Evolutionary conservation across 2,113 vertebrate species (phyloP).

Genomic region (Rhipidura dahli): DNA sequence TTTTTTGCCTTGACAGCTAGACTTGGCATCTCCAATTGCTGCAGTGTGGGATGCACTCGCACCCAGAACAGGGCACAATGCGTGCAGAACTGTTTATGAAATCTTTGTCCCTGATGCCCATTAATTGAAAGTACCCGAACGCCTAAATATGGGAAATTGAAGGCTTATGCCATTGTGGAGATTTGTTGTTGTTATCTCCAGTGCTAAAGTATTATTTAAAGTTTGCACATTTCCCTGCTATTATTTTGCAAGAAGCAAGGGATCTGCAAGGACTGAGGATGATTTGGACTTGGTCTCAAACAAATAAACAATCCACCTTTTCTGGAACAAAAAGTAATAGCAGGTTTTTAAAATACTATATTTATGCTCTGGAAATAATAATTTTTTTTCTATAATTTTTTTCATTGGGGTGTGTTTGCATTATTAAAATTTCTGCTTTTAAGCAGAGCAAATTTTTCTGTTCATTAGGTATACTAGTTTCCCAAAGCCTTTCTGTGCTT

Average conservation of each 20-base stretch:
- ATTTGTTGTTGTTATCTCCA: neutral
- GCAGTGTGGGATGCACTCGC: neutral
- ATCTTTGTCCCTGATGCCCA: neutral
- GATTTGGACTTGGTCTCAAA: neutral
- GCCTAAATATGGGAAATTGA: neutral
- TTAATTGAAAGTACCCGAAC: neutral
- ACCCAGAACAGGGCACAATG: neutral
- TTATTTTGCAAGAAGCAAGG: neutral
- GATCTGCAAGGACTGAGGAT: neutral
- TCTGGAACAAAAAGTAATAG: neutral
- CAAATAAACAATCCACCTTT: neutral
- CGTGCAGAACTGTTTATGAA: neutral
- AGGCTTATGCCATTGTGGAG: neutral
- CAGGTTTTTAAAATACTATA: neutral
- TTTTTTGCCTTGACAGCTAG: slow-evolving; percentile 17
- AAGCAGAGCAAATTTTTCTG: neutral
- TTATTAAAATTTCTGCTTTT: neutral
- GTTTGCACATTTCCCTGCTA: neutral
- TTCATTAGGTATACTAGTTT: neutral
- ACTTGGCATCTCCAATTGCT: neutral
- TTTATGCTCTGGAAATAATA: neutral
- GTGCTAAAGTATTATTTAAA: neutral
- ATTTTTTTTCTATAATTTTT: neutral
- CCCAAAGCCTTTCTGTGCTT: neutral
- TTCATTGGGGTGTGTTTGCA: fast-evolving